Evolutionary conservation across 2,797 vertebrate genomes (phyloP).

Genomic region (Taeniopygia guttata): DNA sequence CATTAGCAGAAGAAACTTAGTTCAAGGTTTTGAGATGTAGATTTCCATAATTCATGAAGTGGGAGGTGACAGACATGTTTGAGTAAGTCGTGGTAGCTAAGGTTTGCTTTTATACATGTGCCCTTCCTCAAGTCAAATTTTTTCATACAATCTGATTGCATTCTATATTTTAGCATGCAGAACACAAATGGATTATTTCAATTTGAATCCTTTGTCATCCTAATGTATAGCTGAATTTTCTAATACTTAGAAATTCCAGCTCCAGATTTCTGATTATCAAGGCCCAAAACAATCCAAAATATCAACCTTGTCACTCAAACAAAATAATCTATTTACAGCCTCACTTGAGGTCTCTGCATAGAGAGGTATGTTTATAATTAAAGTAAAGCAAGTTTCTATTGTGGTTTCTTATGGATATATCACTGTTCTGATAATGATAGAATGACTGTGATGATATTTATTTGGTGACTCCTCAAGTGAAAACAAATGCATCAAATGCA

Average conservation of each 20-base stretch:
- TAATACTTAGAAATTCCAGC: neutral
- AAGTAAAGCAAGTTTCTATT: neutral
- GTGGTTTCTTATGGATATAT: neutral
- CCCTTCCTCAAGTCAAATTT: neutral
- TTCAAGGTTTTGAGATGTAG: neutral
- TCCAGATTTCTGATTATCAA: neutral
- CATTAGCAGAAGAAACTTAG: neutral
- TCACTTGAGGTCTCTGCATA: rapidly evolving
- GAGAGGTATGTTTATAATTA: neutral
- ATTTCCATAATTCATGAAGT: neutral
- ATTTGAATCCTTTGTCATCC: neutral
- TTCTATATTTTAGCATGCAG: neutral
- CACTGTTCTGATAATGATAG: neutral
- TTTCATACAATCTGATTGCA: neutral
- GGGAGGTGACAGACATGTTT: neutral
- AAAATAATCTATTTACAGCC: neutral
- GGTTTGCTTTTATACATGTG: neutral
- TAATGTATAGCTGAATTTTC: neutral
- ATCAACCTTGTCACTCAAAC: neutral
- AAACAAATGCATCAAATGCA: neutral
- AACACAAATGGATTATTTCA: neutral
- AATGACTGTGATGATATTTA: neutral
- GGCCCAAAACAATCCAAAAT: neutral
- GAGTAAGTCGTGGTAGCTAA: neutral
- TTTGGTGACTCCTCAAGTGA: neutral